Evolutionary conservation across 2,113 vertebrate species (phyloP).

Genomic region (Synodontis membranacea): DNA sequence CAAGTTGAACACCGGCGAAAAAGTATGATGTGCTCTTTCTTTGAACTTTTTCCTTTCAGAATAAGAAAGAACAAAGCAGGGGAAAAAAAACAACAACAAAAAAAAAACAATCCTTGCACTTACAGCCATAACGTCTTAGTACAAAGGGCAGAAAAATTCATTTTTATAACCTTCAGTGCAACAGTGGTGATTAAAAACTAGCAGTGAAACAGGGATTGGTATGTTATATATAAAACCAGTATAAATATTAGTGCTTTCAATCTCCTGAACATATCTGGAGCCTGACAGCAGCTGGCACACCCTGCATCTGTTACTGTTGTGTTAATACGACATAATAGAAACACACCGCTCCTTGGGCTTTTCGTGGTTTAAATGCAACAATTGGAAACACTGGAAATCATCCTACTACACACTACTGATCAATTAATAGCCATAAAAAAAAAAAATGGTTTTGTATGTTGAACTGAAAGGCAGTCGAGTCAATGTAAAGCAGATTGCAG

Average conservation of each 20-base stretch:
- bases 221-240: neutral
- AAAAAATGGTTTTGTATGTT: neutral
- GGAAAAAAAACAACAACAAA: neutral
- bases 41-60: conserved; percentile 2
- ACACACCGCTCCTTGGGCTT: neutral
- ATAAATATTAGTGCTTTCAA: neutral
- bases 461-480: neutral
- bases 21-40: conserved; percentile 36
- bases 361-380: neutral
- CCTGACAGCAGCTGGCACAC: neutral
- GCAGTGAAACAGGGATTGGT: neutral
- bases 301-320: neutral
- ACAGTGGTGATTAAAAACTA: neutral
- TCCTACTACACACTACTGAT: neutral
- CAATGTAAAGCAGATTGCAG: neutral
- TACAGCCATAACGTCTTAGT: neutral
- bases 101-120: neutral
- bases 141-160: neutral
- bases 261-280: neutral
- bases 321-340: neutral
- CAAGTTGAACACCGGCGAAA: conserved; percentile 70
- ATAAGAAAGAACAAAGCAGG: neutral
- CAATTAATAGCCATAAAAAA: neutral
- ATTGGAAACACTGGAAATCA: too few relatives aligned
- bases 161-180: neutral